Percentiles rank a stretch among this genome's conserved stretches.
phyloP scores from a whole-genome alignment of 2,888 invertebrate genomes.

The Nymphalis polychloros region DNA sequence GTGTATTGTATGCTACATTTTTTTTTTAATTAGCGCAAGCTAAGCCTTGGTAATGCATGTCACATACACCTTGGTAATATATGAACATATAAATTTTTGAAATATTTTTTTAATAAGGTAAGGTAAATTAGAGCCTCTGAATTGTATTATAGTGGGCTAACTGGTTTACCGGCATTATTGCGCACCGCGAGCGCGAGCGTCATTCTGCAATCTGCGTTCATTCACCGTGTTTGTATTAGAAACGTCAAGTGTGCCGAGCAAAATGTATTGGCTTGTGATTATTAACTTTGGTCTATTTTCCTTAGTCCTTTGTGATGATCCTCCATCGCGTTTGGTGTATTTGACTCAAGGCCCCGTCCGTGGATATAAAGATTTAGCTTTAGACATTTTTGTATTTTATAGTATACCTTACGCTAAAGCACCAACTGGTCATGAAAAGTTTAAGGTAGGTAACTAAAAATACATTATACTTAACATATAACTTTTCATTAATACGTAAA shows the following conservation, averaged over 20 bases:
- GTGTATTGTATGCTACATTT: too few relatives aligned
- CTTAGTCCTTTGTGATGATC: not conserved
- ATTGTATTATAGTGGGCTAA: not conserved
- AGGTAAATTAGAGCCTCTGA: too few relatives aligned
- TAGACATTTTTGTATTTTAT: constrained; percentile 50
- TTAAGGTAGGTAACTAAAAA: constrained; percentile 46
- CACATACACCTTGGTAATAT: too few relatives aligned
- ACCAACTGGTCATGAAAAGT: constrained; percentile 52
- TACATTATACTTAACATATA: too few relatives aligned
- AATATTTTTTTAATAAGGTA: too few relatives aligned
- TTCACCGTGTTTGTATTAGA: not conserved
- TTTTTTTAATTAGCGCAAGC: too few relatives aligned
- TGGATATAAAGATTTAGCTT: constrained; percentile 47
- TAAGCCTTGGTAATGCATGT: too few relatives aligned
- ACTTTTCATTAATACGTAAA: too few relatives aligned
- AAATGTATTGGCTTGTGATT: constrained; percentile 4
- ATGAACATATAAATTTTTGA: too few relatives aligned
- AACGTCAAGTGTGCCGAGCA: not conserved
- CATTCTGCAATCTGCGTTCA: constrained; percentile 1
- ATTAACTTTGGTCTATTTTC: not conserved
- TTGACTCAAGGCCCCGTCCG: constrained; percentile 49
- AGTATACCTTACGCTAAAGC: constrained; percentile 61
- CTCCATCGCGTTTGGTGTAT: constrained; percentile 40
- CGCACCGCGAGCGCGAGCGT: not conserved
- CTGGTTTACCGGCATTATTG: not conserved